Evolutionary conservation across 2,888 invertebrate species (phyloP).

Genomic region (Myopa testacea): DNA sequence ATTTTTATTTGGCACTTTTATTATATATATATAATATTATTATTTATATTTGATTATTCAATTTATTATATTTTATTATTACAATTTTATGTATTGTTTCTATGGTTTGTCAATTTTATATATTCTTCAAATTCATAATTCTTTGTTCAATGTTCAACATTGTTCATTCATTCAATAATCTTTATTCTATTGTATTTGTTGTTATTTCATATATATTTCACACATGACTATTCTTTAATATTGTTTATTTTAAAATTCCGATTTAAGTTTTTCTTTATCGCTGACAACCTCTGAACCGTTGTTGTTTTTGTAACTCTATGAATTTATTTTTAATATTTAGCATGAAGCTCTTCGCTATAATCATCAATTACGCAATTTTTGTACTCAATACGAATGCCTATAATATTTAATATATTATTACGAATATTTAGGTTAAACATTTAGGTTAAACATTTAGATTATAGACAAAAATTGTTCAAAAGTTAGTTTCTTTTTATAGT

Average conservation of each 20-base stretch:
- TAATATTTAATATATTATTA: no score
- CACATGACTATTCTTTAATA: background rate
- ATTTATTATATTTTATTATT: no score
- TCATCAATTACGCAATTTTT: slow-evolving; percentile 3
- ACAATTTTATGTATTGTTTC: no score
- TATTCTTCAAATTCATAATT: background rate
- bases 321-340: slow-evolving; percentile 12
- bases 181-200: background rate
- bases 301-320: slow-evolving; percentile 14
- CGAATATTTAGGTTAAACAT: no score
- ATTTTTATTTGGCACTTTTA: no score
- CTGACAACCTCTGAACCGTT: slow-evolving; percentile 14
- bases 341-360: slow-evolving; percentile 19
- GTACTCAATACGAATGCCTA: background rate
- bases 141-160: background rate
- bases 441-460: no score
- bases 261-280: slow-evolving; percentile 18
- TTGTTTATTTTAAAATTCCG: background rate
- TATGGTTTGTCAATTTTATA: background rate
- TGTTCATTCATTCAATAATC: background rate
- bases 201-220: background rate
- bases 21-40: no score
- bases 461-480: no score
- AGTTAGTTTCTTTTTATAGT: no score
- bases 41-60: no score